Base-by-base conservation (phyloP, 2,113 vertebrate genomes). In the Passer domesticus region DNA sequence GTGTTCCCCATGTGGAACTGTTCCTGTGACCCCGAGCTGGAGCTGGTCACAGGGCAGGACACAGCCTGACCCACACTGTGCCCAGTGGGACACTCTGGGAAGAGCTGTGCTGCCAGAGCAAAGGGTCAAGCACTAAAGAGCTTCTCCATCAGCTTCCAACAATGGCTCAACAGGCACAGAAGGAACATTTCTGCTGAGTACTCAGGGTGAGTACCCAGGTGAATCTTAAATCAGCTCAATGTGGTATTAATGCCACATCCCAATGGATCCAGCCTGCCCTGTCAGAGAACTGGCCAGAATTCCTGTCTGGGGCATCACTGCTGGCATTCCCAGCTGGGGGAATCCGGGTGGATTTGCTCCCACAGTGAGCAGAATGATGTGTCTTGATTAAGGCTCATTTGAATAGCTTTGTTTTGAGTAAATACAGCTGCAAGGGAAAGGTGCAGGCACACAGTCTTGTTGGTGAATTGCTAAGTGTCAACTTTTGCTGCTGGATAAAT, bases 391-490 rank as follows among this genome's bases (percentile, higher is more conserved):
- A 89, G 41, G 49, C 60, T 83, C 76, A 81, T 82, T 92, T 92
- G 52, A 94, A 86, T 64, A 83, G 76, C 76, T 92, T 93, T 87
- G 63, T 92, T 96, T 87, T 91, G 89, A 80, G 70, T 95, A 92
- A 94, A 94, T 95, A 94, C 86, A 96, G 87, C 88, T 94, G 83
- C 81, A 69, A 77, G 39, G 27, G 55, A 92, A 92, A 96, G 92
- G 92, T 89, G 87, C 37, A 77, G 55, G 63, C 50, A 83, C n/a
- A 33, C 35, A 64, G 15, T 55, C 53, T 81, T 83, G 59, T 49
- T 7, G 6, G 64, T 64, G 69, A 52, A 68, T 68, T 82, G 64
- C 60, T 72, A 92, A 76, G 35, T 23, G 75, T 66, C 72, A 93
- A 21, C 44, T 78, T 86, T 70, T 89, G 11, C n/a, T 78, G 31